Evolutionary conservation across 2,888 invertebrate genomes (phyloP).

Genomic region (Campoletis raptor): DNA sequence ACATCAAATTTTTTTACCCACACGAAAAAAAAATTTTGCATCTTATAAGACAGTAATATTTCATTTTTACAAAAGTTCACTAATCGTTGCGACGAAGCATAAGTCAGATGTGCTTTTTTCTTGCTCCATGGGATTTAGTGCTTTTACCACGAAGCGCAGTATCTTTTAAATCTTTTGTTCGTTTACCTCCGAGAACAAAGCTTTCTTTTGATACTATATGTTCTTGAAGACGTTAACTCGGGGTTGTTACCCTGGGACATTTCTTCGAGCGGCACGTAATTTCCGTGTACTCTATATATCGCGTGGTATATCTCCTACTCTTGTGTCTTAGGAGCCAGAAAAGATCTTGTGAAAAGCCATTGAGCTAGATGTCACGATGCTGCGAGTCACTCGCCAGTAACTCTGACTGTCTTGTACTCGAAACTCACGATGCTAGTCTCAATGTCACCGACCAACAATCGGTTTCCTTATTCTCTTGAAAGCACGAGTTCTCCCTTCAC

Average conservation of each 20-base stretch:
- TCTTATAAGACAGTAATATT: background rate
- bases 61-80: background rate
- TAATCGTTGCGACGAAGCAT: background rate
- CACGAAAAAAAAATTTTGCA: background rate
- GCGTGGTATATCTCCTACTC: background rate
- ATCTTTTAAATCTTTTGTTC: conserved; percentile 6
- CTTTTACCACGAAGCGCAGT: background rate
- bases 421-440: conserved; percentile 54
- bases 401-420: conserved; percentile 30
- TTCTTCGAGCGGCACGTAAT: conserved; percentile 30
- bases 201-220: background rate
- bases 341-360: conserved; percentile 22
- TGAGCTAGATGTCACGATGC: conserved; percentile 5
- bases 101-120: conserved; percentile 10
- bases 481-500: background rate
- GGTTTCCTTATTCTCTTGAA: conserved; percentile 52
- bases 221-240: conserved; percentile 17
- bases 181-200: background rate
- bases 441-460: conserved; percentile 65
- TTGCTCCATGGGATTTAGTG: background rate
- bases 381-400: conserved; percentile 36
- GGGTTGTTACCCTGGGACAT: conserved; percentile 6
- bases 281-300: conserved; percentile 32
- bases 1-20: background rate
- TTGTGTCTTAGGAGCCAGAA: conserved; percentile 1